Base-by-base conservation (phyloP, 2,888 invertebrate genomes). In the Troides helena region DNA sequence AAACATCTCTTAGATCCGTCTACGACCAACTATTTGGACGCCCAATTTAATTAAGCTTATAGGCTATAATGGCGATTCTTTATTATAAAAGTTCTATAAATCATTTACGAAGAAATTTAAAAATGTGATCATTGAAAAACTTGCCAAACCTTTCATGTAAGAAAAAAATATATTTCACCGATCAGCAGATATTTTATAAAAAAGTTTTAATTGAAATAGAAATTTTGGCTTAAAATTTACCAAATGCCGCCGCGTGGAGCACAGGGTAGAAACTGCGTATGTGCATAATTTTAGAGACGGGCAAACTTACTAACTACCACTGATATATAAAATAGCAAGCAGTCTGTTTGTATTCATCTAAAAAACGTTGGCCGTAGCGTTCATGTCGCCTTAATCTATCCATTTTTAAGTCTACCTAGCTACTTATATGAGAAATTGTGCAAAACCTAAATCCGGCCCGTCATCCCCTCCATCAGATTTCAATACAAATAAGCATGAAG, bases 371-470 rank as follows among this genome's bases (percentile, higher is more conserved):
- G 80, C 79, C 82, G 83, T 77, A 83, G 79, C 78, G 74, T 75
- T 60, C 71, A 65, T 67, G 73, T 68, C 70, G 69, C 63, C 79
- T 81, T 82, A 87, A 71, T 68, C 81, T 85, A 86, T 72, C 59
- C 62, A 87, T 85, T 86, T 81, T 81, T 86, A 82, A 77, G 75
- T 77, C 85, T 88, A 88, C 80, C 88, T 90, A 90, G 82, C 87
- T 89, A 88, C 83, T 85, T 90, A 89, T 74, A 79, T 83, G 80
- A 85, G 86, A 89, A 89, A 85, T 90, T 90, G 91, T 91, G 91
- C 90, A 88, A 81, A 80, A 87, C 80, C 83, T 78, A 77, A 84
- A 84, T 80, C 77, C 73, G 36, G 57, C 46, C 46, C 23, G 3
- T 67, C 36, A 53, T 36, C 23, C 12, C 56, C 57, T 56, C 39